Conservation (phyloP, 2,888 invertebrate genomes). For the Dinocampus coccinellae region DNA sequence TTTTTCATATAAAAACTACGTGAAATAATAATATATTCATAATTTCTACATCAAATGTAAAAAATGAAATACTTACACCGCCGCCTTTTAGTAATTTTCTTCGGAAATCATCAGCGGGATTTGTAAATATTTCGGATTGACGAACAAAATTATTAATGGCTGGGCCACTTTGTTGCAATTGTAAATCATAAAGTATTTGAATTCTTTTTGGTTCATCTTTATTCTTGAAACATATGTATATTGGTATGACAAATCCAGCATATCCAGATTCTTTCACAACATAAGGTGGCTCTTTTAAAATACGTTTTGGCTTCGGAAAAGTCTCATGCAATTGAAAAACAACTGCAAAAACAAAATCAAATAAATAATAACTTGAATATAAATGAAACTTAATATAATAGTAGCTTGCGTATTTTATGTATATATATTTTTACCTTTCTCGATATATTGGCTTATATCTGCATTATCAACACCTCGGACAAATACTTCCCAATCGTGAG, state of each 20-base stretch:
- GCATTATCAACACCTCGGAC: slow-evolving; percentile 90
- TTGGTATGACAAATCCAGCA: slow-evolving; percentile 91
- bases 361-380: slow-evolving; percentile 6
- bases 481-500: slow-evolving; percentile 98
- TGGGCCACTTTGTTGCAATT: slow-evolving; percentile 82
- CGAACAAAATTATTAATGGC: slow-evolving; percentile 79
- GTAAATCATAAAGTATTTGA: slow-evolving; percentile 86
- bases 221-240: slow-evolving; percentile 90
- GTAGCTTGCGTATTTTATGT: neutral
- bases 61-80: slow-evolving; percentile 72
- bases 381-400: neutral
- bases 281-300: slow-evolving; percentile 92
- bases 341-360: slow-evolving; percentile 68
- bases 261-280: slow-evolving; percentile 93
- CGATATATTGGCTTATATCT: slow-evolving; percentile 91
- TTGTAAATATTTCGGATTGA: slow-evolving; percentile 87
- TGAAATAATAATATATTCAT: neutral
- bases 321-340: slow-evolving; percentile 93
- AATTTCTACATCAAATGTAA: neutral
- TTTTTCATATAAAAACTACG: neutral
- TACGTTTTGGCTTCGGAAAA: slow-evolving; percentile 92
- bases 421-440: slow-evolving; percentile 73
- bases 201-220: slow-evolving; percentile 92
- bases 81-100: slow-evolving; percentile 90
- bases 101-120: slow-evolving; percentile 90